A percentile compares a stretch with the other conserved stretches of the same genome.
Conservation (phyloP, 1,140 invertebrate species). For the Tetramorium simillimum region DNA sequence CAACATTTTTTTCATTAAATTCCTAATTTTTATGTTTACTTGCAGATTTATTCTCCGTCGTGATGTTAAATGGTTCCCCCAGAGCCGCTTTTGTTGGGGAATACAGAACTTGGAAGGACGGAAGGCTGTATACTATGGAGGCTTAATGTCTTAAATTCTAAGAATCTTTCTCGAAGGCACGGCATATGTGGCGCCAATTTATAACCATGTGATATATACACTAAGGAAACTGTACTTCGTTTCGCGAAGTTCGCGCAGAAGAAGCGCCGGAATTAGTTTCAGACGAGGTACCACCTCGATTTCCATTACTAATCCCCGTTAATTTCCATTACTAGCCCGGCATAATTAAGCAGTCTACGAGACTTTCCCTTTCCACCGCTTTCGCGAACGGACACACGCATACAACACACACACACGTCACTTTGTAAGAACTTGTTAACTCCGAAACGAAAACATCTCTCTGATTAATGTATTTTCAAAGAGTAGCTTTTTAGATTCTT, state of each 20-base stretch:
- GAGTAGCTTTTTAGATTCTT: not conserved
- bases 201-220: constrained; percentile 32
- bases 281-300: constrained; percentile 38
- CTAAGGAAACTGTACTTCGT: not conserved
- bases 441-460: not conserved
- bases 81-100: not conserved
- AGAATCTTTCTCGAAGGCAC: constrained; percentile 18
- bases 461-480: constrained; percentile 15
- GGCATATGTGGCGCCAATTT: constrained; percentile 33
- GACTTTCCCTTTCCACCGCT: constrained; percentile 29
- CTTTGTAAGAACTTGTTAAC: constrained; percentile 30
- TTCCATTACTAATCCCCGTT: constrained; percentile 67
- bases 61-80: not conserved
- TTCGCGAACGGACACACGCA: not conserved
- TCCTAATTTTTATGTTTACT: not conserved
- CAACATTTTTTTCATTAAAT: not conserved
- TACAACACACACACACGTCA: not conserved
- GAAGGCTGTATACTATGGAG: not conserved
- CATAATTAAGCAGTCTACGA: constrained; percentile 26
- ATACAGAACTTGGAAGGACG: not conserved
- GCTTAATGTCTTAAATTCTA: constrained; percentile 12
- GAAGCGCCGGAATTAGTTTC: constrained; percentile 50
- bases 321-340: constrained; percentile 62
- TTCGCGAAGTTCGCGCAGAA: constrained; percentile 32
- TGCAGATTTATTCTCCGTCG: not conserved